These are phyloP conservation scores for Neodiprion pinetum DNA, from an alignment of 1,140 invertebrate species.

Conservation along the genomic window DNA sequence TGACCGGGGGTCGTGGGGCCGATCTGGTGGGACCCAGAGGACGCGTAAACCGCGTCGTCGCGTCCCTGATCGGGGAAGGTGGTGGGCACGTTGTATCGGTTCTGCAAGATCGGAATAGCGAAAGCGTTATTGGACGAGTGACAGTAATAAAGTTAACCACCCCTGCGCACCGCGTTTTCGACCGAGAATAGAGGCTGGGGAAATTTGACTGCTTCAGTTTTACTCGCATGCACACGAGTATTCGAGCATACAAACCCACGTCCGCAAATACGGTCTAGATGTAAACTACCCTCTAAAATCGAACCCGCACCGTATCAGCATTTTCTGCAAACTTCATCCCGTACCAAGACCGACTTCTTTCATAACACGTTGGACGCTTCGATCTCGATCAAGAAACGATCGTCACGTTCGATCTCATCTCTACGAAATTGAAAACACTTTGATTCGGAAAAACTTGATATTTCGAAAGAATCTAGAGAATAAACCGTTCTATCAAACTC, in stretches of 20 bases:
- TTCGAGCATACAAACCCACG: not conserved
- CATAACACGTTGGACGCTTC: not conserved
- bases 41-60: conserved; percentile 43
- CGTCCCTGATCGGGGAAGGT: not conserved
- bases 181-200: not conserved
- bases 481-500: too few species aligned
- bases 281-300: conserved; percentile 17
- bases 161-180: conserved; percentile 24
- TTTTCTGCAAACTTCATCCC: not conserved
- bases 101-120: conserved; percentile 12
- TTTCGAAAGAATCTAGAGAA: too few species aligned
- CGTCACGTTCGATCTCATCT: too few species aligned
- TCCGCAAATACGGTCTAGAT: not conserved
- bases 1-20: conserved; percentile 30
- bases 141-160: conserved; percentile 31
- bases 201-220: conserved; percentile 10
- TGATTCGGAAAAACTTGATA: too few species aligned
- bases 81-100: conserved; percentile 13
- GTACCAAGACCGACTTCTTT: not conserved
- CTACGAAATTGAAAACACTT: too few species aligned
- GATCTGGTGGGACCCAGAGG: conserved; percentile 42
- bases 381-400: too few species aligned
- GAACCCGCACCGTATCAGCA: conserved; percentile 4
- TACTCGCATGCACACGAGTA: not conserved
- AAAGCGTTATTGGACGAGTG: conserved; percentile 16